Base-by-base conservation (phyloP, 2,888 invertebrate genomes). In the Campoplex nolae region DNA sequence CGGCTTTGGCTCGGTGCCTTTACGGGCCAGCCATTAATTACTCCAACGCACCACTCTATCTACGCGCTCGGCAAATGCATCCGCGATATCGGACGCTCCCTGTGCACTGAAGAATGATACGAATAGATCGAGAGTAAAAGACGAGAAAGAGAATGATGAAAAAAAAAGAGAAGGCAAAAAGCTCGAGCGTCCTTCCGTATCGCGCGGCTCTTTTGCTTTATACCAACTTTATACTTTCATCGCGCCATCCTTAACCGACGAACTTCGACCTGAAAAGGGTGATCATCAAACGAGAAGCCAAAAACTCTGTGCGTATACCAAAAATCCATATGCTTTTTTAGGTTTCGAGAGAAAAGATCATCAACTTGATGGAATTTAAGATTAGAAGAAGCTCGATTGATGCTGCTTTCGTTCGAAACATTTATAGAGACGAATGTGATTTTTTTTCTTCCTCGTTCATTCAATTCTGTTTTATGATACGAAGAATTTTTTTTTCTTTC, bases 11-110 rank as follows among this genome's bases (percentile, higher is more conserved):
- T 86, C 86, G 89, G 83, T 87, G 88, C 86, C 86, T 89, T 85
- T 89, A 86, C 88, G 86, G 87, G 78, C 86, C 83, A 83, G 83
- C 87, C 88, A 89, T 89, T 89, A 89, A 89, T 89, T 89, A 89
- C 89, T 86, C 85, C 84, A 81, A 88, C 88, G 89, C 89, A 88
- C 81, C 88, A 88, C 89, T 89, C 87, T 83, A 88, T 89, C 89
- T 87, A 93, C 91, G 85, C 86, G 89, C 62, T 62, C 86, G 45
- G 86, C 85, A 85, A 87, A 87, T 87, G 87, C 87, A 85, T 87
- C 85, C 71, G 67, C 83, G 87, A 83, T 85, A 82, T 83, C 85
- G 28, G 75, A 79, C 62, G 82, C 75, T 73, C 77, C 32, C 32
- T 28, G 62, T 32, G 23, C 56, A 48, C 38, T 71, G 8, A 56